Base-by-base conservation (phyloP, 92 coral and sea anemone genomes). In the Zoanthus sociatus region DNA sequence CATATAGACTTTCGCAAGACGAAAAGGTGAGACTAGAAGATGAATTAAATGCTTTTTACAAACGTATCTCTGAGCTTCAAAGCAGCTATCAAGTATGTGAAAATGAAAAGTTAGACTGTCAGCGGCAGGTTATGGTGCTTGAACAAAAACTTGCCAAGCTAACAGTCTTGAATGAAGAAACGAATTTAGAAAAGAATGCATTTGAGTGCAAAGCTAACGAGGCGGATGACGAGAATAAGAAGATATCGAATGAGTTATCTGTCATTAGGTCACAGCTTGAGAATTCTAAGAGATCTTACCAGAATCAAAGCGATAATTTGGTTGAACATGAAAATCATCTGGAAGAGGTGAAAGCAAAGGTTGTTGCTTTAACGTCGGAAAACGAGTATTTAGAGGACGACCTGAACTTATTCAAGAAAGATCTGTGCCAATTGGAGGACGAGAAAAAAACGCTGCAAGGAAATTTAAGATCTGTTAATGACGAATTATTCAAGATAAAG, bases 51-150 rank as follows among this genome's bases (percentile, higher is more conserved):
- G 90, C 94, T 76, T 95, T 97, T 81, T 97, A 95, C 89, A 94
- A 92, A 79, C 91, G 95, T 58, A 90, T 97, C 53, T 89, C 95
- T 6, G 99, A 97, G 76, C 95, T 97, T 9, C 98, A 97, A 48
- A 90, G 94, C 53, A 95, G 88, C 21, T 97, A 92, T 73, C 98
- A 95, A 51, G 82, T 87, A 31, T 89, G 95, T 48, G 98, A 97
- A 83, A 95, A 97, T 70, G 98, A 95, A 61, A 97, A 97, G 83
- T 81, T 95, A 44, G 94, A 95, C 64, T 91, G 94, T 0, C 99
- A 95, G 55, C 88, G 98, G 33, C 96, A 97, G 69, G 95, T 95
- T 17, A 92, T 91, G 75, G 51, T 93, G 77, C 78, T 95, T 73
- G 96, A 95, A 71, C 98, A 97, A 82, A 91, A 91, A 72, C 94